Percentiles rank a stretch among this genome's conserved stretches.
Evolutionary conservation across 2,888 invertebrate species (phyloP).

Genomic region (Latrodectus elegans): DNA sequence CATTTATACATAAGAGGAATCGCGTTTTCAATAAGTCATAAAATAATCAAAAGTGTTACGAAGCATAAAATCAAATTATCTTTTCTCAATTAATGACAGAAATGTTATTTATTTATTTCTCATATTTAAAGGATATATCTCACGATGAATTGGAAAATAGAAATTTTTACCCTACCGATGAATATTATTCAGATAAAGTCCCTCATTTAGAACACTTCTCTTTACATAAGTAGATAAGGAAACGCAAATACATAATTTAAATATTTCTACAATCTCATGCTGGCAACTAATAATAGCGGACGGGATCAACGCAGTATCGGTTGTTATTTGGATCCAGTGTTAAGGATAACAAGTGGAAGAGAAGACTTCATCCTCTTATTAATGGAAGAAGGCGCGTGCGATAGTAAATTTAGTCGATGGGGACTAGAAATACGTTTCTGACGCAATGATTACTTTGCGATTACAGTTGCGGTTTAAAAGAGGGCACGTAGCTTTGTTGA

Average conservation of each 20-base stretch:
- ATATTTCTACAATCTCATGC: slow-evolving; percentile 13
- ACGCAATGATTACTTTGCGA: slow-evolving; percentile 47
- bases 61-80: no score
- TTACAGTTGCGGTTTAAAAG: slow-evolving; percentile 38
- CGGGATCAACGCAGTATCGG: slow-evolving; percentile 27
- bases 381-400: slow-evolving; percentile 25
- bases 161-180: no score
- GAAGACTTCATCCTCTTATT: slow-evolving; percentile 43
- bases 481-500: slow-evolving; percentile 38
- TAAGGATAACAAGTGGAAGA: slow-evolving; percentile 33
- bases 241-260: slow-evolving; percentile 23
- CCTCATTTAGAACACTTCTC: no score
- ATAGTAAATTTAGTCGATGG: neutral
- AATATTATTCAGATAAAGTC: no score
- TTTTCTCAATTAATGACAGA: no score
- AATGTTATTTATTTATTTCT: no score
- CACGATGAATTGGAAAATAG: no score
- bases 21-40: no score
- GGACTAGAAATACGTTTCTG: slow-evolving; percentile 41
- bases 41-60: no score
- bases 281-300: slow-evolving; percentile 16
- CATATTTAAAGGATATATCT: no score
- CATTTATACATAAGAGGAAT: no score
- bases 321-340: slow-evolving; percentile 16
- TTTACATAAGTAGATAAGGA: neutral